Conservation (phyloP, 2,888 invertebrate species). For the Rhagophthalmus giganteus region DNA sequence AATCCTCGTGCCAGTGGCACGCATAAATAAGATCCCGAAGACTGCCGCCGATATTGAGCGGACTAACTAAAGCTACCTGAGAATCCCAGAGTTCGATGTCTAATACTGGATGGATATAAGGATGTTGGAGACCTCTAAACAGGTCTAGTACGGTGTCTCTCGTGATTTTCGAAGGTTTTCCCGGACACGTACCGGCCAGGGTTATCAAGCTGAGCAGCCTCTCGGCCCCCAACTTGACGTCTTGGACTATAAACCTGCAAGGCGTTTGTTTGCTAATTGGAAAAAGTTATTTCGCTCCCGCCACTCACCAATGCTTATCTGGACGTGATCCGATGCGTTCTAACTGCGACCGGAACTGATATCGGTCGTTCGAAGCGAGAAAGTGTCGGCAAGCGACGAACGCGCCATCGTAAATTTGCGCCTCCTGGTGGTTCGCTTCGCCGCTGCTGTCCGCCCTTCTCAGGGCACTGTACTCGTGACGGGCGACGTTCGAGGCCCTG, state of each 20-base stretch:
- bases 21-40: conserved; percentile 85
- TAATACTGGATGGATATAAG: conserved; percentile 87
- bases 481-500: conserved; percentile 56
- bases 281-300: too few relatives aligned
- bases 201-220: conserved; percentile 74
- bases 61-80: conserved; percentile 76
- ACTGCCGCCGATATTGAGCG: conserved; percentile 82
- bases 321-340: conserved; percentile 81
- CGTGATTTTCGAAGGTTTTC: conserved; percentile 61
- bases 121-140: conserved; percentile 85
- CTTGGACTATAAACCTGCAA: conserved; percentile 74
- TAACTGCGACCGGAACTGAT: conserved; percentile 77
- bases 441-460: conserved; percentile 61
- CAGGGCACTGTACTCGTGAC: conserved; percentile 70
- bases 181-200: conserved; percentile 65
- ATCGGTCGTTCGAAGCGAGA: conserved; percentile 68
- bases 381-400: conserved; percentile 68
- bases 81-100: conserved; percentile 77
- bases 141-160: conserved; percentile 74
- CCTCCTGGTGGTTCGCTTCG: conserved; percentile 60
- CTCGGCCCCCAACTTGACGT: conserved; percentile 77
- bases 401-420: conserved; percentile 67
- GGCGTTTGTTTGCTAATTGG: too few relatives aligned
- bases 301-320: conserved; percentile 81
- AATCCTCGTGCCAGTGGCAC: conserved; percentile 63